Percentiles rank a stretch among this genome's conserved stretches.
Evolutionary conservation across 30 jellyfish, hydroid and myxozoan genomes (phyloP).

Genomic region (Nemopilema nomurai): DNA sequence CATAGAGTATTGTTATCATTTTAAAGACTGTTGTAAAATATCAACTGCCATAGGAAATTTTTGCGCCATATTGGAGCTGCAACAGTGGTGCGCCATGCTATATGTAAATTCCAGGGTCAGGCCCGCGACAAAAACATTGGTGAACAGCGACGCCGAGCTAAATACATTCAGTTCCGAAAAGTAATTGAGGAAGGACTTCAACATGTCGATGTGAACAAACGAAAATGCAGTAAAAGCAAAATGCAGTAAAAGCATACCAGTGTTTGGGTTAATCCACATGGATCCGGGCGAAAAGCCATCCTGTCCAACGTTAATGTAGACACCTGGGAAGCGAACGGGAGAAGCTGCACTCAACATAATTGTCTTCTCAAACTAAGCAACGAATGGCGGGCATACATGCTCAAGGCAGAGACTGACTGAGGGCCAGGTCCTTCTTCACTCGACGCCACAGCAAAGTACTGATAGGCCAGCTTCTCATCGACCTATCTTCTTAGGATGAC

Average conservation of each 20-base stretch:
- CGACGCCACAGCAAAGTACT: background rate
- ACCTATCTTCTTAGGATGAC: background rate
- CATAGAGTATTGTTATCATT: too few relatives aligned
- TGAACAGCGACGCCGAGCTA: background rate
- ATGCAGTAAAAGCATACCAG: slow-evolving; percentile 40
- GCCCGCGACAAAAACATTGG: background rate
- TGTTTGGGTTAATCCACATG: slow-evolving; percentile 57
- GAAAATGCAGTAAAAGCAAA: background rate
- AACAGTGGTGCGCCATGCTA: background rate
- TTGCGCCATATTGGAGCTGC: background rate
- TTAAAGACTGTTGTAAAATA: background rate
- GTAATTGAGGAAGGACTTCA: background rate
- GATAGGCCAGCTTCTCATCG: slow-evolving; percentile 6
- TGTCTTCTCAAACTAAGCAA: slow-evolving; percentile 15
- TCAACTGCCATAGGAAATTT: background rate
- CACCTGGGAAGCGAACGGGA: slow-evolving; percentile 71
- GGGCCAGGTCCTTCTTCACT: background rate
- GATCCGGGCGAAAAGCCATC: slow-evolving; percentile 75
- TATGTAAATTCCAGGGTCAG: background rate
- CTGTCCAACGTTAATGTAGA: slow-evolving; percentile 55
- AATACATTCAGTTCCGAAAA: background rate
- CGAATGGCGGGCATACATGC: background rate
- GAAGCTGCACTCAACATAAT: slow-evolving; percentile 41
- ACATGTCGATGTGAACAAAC: background rate
- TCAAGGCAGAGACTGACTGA: slow-evolving; percentile 2